Conservation (phyloP, 2,113 vertebrate species). For the Gnathonemus longibarbis region DNA sequence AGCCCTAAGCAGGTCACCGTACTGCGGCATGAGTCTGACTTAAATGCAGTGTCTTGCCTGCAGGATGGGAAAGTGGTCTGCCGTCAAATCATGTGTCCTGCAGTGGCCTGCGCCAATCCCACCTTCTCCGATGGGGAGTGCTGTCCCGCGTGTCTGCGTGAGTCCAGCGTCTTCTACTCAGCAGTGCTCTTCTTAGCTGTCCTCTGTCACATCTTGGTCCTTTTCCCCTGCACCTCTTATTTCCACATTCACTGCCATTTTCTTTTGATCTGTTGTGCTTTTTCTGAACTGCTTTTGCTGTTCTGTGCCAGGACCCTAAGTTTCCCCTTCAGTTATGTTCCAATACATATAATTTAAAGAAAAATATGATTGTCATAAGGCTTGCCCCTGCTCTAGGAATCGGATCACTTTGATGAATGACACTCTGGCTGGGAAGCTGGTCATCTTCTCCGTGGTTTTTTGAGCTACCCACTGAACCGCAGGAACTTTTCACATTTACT, state of each 20-base stretch:
- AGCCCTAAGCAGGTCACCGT: not conserved
- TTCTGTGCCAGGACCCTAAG: not conserved
- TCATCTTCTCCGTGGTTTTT: not conserved
- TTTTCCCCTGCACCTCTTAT: not conserved
- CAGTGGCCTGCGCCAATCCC: slow-evolving; percentile 75
- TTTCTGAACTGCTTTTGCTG: not conserved
- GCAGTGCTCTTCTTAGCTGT: not conserved
- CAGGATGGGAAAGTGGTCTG: slow-evolving; percentile 85
- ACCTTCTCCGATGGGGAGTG: slow-evolving; percentile 79
- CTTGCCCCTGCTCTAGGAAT: not conserved
- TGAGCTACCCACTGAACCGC: not conserved
- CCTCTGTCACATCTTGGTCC: not conserved
- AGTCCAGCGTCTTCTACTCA: slow-evolving; percentile 46
- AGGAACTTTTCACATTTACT: not conserved
- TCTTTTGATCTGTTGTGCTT: not conserved
- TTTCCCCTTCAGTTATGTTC: not conserved
- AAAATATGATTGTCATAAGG: not conserved
- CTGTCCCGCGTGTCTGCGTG: slow-evolving; percentile 82
- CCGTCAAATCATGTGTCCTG: slow-evolving; percentile 77
- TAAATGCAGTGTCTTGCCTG: not conserved
- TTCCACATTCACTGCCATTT: not conserved
- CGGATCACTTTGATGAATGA: not conserved
- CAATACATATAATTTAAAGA: not conserved
- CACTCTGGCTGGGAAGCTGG: not conserved
- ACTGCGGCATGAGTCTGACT: not conserved